Base-by-base conservation (phyloP, 2,888 invertebrate genomes). In the Pollenia griseotomentosa region DNA sequence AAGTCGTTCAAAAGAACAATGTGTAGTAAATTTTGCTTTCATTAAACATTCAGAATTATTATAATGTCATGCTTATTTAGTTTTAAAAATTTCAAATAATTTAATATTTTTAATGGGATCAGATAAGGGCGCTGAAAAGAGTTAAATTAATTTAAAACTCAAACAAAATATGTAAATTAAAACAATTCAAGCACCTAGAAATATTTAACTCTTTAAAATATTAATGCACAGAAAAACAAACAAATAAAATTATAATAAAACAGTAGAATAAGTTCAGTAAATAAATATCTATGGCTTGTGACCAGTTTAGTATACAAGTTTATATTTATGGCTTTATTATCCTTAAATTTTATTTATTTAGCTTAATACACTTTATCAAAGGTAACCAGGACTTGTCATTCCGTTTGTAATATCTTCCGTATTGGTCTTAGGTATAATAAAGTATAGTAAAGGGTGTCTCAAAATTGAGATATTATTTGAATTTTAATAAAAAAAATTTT, bases 321-420 rank as follows among this genome's bases (percentile, higher is more conserved):
- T 19, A 68, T 48, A 7, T 74, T 59, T 59, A 48, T 74, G 33
- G 46, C 12, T 74, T 74, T 46, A 59, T 16, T 74, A 74, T 74
- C n/a, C 48, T 61, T 74, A n/a, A 4, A 14, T 16, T 51, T 48
- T 68, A n/a, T 16, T 33, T 33, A 16, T 14, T n/a, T 33, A 9
- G 8, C 2, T 48, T 8, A 33, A 2, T 48, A 1, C 10, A 46
- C 11, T 1, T 5, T 33, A 33, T 33, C 33, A 33, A 5, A 33
- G 33, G 33, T 33, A 33, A 33, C 33, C 4, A 6, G 33, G 33
- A 6, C 6, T 6, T 33, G 33, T 33, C 33, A 6, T 23, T 23
- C 23, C 23, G 23, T 23, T 23, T 23, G 23, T 23, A 23, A 23
- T 23, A 23, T 23, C 23, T 23, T 23, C 23, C 1, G n/a, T n/a